Base-by-base conservation (phyloP, 2,888 invertebrate species). In the Allophyes oxyacanthae region DNA sequence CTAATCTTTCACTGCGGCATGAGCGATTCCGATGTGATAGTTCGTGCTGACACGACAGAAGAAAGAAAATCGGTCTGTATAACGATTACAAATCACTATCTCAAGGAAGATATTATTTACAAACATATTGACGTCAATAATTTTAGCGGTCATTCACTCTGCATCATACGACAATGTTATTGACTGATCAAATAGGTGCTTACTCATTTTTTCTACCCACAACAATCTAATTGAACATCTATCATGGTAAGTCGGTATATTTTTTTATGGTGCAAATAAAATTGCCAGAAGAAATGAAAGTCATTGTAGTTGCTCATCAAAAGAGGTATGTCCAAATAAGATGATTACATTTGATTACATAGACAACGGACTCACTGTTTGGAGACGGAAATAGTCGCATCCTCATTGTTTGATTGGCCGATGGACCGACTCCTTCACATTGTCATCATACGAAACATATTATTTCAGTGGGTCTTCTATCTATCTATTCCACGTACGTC, bases 331-430 rank as follows among this genome's bases (percentile, higher is more conserved):
- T 28, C 6, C 25, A 25, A 36, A 33, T 11, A 33, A 11, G 32
- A 53, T 48, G 48, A 66, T 59, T 46, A 49, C 38, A 28, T 64
- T 61, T 55, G 55, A 64, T 64, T 55, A 34, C 48, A 9, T 38
- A 30, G 6, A 34, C 34, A 57, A 43, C 25, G 8, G 1, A n/a
- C 10, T 33, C 30, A 33, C 6, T 33, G 33, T 33, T 33, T 33
- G 33, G 11, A 33, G 33, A 33, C 33, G 33, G 11, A 33, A 33
- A 20, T 20, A 20, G 20, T 28, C 7, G 8, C 7, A 28, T 28
- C 28, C 28, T 28, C 1, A 28, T 28, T 28, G 28, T 28, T 6
- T 2, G 7, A 28, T 28, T 2, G 28, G 6, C 28, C 28, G 28
- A 28, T 8, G 28, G 7, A 8, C 28, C 7, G 28, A 28, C 5